Base-by-base conservation (phyloP, 2,113 vertebrate species). In the Anolis carolinensis region DNA sequence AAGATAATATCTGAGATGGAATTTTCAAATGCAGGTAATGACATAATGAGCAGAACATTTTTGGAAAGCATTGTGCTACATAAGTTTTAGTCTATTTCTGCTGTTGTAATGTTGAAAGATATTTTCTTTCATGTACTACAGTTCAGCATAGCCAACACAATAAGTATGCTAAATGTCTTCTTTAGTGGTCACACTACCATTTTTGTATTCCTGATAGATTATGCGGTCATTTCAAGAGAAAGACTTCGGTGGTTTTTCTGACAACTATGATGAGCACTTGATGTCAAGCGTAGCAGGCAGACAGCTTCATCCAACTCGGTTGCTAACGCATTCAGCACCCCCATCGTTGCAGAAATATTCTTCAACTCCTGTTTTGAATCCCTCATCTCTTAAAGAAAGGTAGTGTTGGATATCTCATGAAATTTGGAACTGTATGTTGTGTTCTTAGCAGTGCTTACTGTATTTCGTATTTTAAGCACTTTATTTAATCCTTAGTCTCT, bases 301-400 rank as follows among this genome's bases (percentile, higher is more conserved):
- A 71, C 78, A 82, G 59, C 68, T 90, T 72, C 83, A 30, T 85
- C 92, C 94, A 92, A 76, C 91, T 95, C 52, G 81, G 78, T 63
- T 91, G 34, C 77, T 86, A 5, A 83, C 85, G 50, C 89, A 10
- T 81, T 96, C 96, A 67, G 91, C 94, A 92, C 92, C 93, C 75
- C 88, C 92, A 34, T 90, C 95, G 3, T 30, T 90, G 86, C 94
- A 91, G 63, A 97, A 92, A 59, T 93, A 90, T 87, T 93, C 92
- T 90, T 90, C 18, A 16, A 97, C 95, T 87, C 96, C 96, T 85
- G 94, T 96, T 85, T 92, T 97, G 86, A 95, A 92, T 81, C 94
- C 92, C 81, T 95, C 93, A 59, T 97, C 98, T 94, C 97, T 98
- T 88, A 97, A 96, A 93, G 97, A 99, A 93, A 97, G 98, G 98